Base-by-base conservation (phyloP, 2,888 invertebrate genomes). In the Drosophila cracens region DNA sequence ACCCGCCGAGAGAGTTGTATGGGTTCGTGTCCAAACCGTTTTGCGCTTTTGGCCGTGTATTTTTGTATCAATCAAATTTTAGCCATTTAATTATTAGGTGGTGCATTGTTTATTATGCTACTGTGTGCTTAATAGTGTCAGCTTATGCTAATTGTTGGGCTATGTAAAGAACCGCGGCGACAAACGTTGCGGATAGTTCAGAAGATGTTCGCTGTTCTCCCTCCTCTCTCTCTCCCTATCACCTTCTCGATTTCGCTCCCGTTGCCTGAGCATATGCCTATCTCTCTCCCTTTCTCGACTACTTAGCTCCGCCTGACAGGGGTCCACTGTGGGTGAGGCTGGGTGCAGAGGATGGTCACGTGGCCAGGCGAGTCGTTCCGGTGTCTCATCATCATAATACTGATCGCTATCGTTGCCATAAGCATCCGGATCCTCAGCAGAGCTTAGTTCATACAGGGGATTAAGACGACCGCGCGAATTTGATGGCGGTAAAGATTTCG, bases 21-120 rank as follows among this genome's bases (percentile, higher is more conserved):
- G 36, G 70, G 65, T 53, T 74, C 65, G 66, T 56, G 43, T 16
- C 13, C 13, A 25, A 46, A 4, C 2, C 46, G 21, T 4, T 46
- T 46, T 25, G 16, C 4, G 16, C 8, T 46, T 46, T 46, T 46
- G 8, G 16, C 46, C 11, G 21, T 27, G 38, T 21, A n/a, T 29
- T 62, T 66, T 60, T 43, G n/a, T 31, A 18, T 27, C 27, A 21
- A 56, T 59, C 27, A 65, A 36, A 43, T n/a, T 25, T 13, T 33
- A 29, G 18, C 21, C 11, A 49, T 58, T 25, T 27, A 49, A 34
- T 61, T 38, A 34, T 59, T 57, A 11, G 29, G 27, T 34, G 65
- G 80, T 82, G 85, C 80, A 75, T 62, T 72, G n/a, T 72, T 85
- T 76, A 85, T 71, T 85, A 25, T 60, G 46, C 60, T 78, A 81